A percentile compares a stretch with the other conserved stretches of the same genome.
Evolutionary conservation across 2,113 vertebrate genomes (phyloP).

Genomic region (Phrynosoma platyrhinos): DNA sequence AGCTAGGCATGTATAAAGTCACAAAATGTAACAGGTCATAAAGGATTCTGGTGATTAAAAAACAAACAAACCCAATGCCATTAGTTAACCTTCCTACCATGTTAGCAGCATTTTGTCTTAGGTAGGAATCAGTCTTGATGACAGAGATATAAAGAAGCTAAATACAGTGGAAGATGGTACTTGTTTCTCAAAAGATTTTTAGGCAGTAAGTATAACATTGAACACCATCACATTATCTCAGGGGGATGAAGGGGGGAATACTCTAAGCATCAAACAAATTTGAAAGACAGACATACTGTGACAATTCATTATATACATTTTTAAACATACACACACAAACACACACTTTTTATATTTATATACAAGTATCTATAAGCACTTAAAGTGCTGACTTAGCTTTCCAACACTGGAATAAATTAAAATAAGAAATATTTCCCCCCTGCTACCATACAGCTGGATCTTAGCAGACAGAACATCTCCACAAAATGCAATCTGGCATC

Average conservation of each 20-base stretch:
- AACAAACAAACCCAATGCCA: neutral
- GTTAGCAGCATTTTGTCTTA: conserved; percentile 42
- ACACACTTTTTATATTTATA: neutral
- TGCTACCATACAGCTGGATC: neutral
- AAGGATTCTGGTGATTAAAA: conserved; percentile 12
- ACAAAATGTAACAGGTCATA: too few relatives aligned
- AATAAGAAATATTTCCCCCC: neutral
- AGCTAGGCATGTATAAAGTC: too few relatives aligned
- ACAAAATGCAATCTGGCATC: neutral
- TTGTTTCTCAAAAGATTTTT: neutral
- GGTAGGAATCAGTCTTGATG: conserved; percentile 24
- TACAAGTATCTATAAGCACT: accelerated
- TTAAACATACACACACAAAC: conserved; percentile 14
- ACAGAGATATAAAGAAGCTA: conserved; percentile 41
- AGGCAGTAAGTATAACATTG: neutral
- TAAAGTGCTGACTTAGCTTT: neutral
- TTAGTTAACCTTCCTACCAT: neutral
- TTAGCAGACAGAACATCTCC: neutral
- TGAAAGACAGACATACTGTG: conserved; percentile 43
- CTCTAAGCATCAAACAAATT: neutral
- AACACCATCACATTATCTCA: conserved; percentile 16
- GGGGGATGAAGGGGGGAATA: neutral
- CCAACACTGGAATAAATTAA: neutral
- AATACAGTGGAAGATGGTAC: neutral
- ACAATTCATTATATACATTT: conserved; percentile 35